Evolutionary conservation across 2,797 vertebrate species (phyloP).

Genomic region (Basileuterus tristriatus): DNA sequence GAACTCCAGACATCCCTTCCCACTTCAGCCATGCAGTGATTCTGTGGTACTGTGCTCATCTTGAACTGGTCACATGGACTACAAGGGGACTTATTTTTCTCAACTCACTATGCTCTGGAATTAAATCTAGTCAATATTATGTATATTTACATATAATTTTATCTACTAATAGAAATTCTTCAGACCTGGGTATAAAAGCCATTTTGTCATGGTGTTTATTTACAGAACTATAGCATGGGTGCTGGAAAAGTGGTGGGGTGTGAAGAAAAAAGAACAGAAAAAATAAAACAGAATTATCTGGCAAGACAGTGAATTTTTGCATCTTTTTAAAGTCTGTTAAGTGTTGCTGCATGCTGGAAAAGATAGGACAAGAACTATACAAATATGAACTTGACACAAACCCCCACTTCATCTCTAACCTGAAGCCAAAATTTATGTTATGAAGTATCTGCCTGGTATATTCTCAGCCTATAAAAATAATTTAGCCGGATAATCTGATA

Average conservation of each 20-base stretch:
- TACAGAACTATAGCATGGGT: neutral
- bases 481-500: neutral
- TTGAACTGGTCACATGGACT: neutral
- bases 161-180: neutral
- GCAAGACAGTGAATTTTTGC: neutral
- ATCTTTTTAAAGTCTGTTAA: neutral
- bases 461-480: neutral
- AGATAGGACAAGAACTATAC: neutral
- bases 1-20: neutral
- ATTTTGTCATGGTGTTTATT: neutral
- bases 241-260: neutral
- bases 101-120: neutral
- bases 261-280: neutral
- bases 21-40: neutral
- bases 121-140: neutral
- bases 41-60: neutral
- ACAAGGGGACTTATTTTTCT: neutral
- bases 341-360: neutral
- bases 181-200: neutral
- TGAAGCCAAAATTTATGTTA: neutral
- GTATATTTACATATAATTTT: neutral
- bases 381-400: neutral
- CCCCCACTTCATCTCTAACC: neutral
- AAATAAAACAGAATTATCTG: neutral
- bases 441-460: neutral